A percentile compares a stretch with the other conserved stretches of the same genome.
phyloP scores from a whole-genome alignment of 64 coral and sea anemone genomes.

The Pachyseris speciosa region DNA sequence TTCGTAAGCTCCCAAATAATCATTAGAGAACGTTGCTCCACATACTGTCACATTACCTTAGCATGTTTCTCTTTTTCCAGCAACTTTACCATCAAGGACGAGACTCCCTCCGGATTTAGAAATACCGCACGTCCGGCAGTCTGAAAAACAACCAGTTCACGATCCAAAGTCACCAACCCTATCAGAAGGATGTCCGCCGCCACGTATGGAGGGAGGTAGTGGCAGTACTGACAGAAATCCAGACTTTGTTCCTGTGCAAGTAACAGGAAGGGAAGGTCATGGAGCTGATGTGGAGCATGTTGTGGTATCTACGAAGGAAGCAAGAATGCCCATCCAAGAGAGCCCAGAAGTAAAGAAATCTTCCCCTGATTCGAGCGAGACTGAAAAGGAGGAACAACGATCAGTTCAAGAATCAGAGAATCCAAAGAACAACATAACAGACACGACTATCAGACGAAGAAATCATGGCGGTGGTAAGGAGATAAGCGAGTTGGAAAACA shows the following conservation, averaged over 20 bases:
- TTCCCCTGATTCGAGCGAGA: neutral
- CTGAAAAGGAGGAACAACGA: neutral
- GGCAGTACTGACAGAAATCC: neutral
- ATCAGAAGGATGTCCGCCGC: neutral
- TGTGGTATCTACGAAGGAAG: neutral
- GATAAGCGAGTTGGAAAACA: neutral
- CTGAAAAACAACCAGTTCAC: neutral
- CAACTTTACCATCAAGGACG: too few relatives aligned
- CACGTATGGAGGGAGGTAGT: neutral
- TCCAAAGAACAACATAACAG: neutral
- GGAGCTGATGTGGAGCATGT: neutral
- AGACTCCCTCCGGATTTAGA: neutral
- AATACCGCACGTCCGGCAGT: neutral
- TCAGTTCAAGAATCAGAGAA: neutral
- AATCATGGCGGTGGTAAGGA: neutral
- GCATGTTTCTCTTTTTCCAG: too few relatives aligned
- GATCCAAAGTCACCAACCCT: constrained; percentile 9
- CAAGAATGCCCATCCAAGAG: neutral
- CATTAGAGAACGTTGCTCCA: too few relatives aligned
- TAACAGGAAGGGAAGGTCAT: neutral
- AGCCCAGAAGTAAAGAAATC: neutral
- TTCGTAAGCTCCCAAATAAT: too few relatives aligned
- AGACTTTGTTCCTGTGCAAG: neutral
- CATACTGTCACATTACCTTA: too few relatives aligned
- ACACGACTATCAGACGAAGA: neutral